Conservation (phyloP, 2,888 invertebrate genomes). For the Parapristionchus giblindavisi region DNA sequence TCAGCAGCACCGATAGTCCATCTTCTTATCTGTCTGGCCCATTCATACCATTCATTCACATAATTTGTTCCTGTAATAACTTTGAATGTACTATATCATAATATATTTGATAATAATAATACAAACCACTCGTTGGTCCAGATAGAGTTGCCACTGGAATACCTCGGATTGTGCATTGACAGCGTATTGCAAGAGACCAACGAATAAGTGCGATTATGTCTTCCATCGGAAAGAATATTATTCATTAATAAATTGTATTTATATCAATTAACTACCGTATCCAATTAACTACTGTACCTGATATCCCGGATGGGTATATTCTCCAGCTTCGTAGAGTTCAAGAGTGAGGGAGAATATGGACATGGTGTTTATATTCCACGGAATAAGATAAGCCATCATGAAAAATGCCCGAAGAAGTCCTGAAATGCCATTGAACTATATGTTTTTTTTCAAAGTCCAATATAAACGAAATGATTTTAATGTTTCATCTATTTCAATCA, state of each 20-base stretch:
- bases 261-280: too few relatives aligned
- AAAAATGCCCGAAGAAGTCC: constrained; percentile 39
- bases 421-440: constrained; percentile 1
- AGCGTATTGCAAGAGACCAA: constrained; percentile 46
- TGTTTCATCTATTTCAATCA: too few relatives aligned
- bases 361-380: constrained; percentile 41
- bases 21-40: constrained; percentile 49
- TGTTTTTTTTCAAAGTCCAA: too few relatives aligned
- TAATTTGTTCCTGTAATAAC: constrained; percentile 37
- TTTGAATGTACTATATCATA: background rate
- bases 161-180: constrained; percentile 40
- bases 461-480: too few relatives aligned
- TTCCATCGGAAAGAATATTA: constrained; percentile 39
- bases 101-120: background rate
- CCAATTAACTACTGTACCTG: constrained; percentile 17
- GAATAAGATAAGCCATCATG: constrained; percentile 43
- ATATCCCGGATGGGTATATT: constrained; percentile 45
- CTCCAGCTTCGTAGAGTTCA: constrained; percentile 44
- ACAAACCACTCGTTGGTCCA: constrained; percentile 40
- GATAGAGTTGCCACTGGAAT: constrained; percentile 47
- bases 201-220: constrained; percentile 48
- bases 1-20: constrained; percentile 51
- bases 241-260: background rate
- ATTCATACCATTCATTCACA: constrained; percentile 43
- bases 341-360: constrained; percentile 38